phyloP scores from a whole-genome alignment of 2,888 invertebrate genomes.

The Flexamia atlantica region DNA sequence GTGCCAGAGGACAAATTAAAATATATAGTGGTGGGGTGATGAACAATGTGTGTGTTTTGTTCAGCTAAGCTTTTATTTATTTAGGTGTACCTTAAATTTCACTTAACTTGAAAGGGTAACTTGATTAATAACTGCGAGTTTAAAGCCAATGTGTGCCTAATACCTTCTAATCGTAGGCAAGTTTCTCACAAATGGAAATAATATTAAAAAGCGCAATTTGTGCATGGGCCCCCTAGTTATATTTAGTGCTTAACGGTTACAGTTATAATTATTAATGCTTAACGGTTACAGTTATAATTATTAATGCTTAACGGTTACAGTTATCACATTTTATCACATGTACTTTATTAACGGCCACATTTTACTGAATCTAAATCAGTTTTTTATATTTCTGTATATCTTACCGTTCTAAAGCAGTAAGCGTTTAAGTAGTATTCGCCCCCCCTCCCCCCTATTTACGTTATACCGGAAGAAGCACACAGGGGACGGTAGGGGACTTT shows the following conservation, averaged over 20 bases:
- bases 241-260: slow-evolving; percentile 13
- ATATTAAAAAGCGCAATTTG: neutral
- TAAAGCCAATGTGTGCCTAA: too few species aligned
- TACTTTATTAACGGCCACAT: slow-evolving; percentile 22
- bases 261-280: too few species aligned
- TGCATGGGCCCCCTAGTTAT: neutral
- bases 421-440: slow-evolving; percentile 28
- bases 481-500: slow-evolving; percentile 45
- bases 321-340: slow-evolving; percentile 30
- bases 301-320: too few species aligned
- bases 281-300: too few species aligned
- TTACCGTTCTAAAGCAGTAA: slow-evolving; percentile 35
- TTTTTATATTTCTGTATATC: slow-evolving; percentile 17
- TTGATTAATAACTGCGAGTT: too few species aligned
- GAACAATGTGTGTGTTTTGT: too few species aligned
- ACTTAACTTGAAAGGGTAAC: too few species aligned
- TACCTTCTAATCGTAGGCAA: too few species aligned
- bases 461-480: slow-evolving; percentile 42
- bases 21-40: too few species aligned
- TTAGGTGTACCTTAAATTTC: neutral
- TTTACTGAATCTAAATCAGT: slow-evolving; percentile 32
- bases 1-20: too few species aligned
- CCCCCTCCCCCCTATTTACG: slow-evolving; percentile 29
- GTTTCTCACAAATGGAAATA: neutral
- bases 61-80: neutral